Base-by-base conservation (phyloP, 2,797 vertebrate species). In the Takifugu ocellatus region DNA sequence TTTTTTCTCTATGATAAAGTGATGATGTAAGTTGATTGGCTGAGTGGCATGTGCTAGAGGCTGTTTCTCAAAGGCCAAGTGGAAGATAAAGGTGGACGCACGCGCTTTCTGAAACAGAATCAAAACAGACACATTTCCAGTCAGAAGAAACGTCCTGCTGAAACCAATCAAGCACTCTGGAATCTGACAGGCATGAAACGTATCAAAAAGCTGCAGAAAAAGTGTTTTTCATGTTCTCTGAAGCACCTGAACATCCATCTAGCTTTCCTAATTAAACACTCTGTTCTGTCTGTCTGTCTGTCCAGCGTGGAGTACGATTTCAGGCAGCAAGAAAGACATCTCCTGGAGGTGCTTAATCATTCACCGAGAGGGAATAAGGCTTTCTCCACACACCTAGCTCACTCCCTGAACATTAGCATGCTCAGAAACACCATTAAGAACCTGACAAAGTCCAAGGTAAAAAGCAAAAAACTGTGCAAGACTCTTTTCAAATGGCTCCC, bases 251-350 rank as follows among this genome's bases (percentile, higher is more conserved):
- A 21, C 33, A 6, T 65, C 69, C 43, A 17, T 8, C 15, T 3
- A n/a, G 3, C 14, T 46, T n/a, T n/a, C 6, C 5, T 49, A 63
- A 17, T 63, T 68, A 59, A 44, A 60, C 56, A 48, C n/a, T 61
- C 61, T 51, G 4, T 54, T 46, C 42, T 48, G 11, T 71, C 48
- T 72, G 42, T 82, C 33, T 82, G 55, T 83, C 27, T 81, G 25
- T 72, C 24, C 79, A 92, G 91, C 57, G 91, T 92, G 82, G 91
- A 92, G 75, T 92, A 91, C 6, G 91, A 92, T 79, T 92, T 92
- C 83, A 81, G 90, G 63, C 87, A 91, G 72, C 90, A 92, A 75
- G 91, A 92, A 56, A 82, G 74, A 49, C 66, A 71, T 51, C 88
- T 92, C 78, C 44, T 83, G 80, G 89, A 90, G 56, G 77, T 92